Percentiles rank a stretch among this genome's conserved stretches.
These are phyloP conservation scores for Pseudococcus jackbeardsleyi DNA, from an alignment of 2,888 invertebrate genomes.

Conservation along the genomic window DNA sequence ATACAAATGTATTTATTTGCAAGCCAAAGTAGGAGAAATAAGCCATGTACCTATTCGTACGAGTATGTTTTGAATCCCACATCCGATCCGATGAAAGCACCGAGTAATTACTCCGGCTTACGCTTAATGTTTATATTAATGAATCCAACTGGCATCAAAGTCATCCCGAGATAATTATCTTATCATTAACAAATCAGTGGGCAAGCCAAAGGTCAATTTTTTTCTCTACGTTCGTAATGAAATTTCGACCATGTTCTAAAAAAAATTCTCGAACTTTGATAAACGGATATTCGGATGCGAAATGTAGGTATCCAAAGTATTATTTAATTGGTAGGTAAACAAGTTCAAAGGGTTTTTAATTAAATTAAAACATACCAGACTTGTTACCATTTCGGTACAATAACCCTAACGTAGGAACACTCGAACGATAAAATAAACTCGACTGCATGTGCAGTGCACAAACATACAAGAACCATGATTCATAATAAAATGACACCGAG, in stretches of 20 bases:
- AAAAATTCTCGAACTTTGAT: neutral
- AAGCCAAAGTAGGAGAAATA: neutral
- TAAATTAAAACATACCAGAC: conserved; percentile 4
- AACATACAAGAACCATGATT: neutral
- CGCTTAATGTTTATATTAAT: neutral
- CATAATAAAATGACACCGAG: neutral
- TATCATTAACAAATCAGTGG: neutral
- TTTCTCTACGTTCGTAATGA: neutral
- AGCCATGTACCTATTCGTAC: neutral
- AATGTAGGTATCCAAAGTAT: neutral
- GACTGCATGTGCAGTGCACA: neutral
- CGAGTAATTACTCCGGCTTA: neutral
- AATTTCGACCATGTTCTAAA: conserved; percentile 1
- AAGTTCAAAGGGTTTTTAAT: conserved; percentile 14
- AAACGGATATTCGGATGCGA: neutral
- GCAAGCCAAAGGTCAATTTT: conserved; percentile 3
- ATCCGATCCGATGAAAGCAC: conserved; percentile 9
- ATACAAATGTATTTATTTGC: too few relatives aligned
- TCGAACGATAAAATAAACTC: neutral
- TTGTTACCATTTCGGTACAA: conserved; percentile 12
- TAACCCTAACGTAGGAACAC: neutral
- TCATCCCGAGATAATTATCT: conserved; percentile 9
- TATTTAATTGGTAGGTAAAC: neutral
- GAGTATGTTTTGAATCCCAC: neutral
- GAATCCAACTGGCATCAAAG: conserved; percentile 16